These are phyloP conservation scores for Polypedilum pembai DNA, from an alignment of 1,140 invertebrate species.

Conservation along the genomic window DNA sequence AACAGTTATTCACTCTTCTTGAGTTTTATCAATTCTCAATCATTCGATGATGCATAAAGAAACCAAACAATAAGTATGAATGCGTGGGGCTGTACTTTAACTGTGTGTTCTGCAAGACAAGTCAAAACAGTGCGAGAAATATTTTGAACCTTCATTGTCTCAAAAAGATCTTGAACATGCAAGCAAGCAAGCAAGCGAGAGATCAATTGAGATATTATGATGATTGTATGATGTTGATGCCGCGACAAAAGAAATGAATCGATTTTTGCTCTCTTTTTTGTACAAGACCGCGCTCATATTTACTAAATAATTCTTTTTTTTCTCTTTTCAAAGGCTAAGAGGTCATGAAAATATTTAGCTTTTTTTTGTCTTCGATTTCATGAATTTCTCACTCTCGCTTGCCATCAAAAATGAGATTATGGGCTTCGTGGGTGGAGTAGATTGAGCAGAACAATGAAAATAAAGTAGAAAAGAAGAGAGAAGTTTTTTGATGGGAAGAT, in stretches of 20 bases:
- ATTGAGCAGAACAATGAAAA: no score
- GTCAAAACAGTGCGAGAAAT: not conserved
- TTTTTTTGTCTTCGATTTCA: no score
- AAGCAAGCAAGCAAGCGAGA: not conserved
- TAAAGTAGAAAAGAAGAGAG: no score
- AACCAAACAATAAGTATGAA: not conserved
- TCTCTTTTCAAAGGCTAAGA: no score
- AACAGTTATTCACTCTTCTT: no score
- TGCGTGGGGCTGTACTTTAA: slow-evolving; percentile 9
- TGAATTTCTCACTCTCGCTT: no score
- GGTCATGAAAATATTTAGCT: no score
- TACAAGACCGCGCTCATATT: not conserved
- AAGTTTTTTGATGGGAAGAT: no score
- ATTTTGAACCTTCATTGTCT: slow-evolving; percentile 15
- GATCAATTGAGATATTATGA: slow-evolving; percentile 18
- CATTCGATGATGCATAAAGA: not conserved
- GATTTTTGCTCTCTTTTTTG: not conserved
- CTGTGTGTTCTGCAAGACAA: not conserved
- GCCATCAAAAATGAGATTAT: no score
- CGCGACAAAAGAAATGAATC: not conserved
- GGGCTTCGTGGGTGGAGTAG: no score
- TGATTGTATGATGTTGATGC: slow-evolving; percentile 5
- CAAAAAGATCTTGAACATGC: not conserved
- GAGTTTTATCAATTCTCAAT: no score
- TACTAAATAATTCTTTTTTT: not conserved